Evolutionary conservation across 2,113 vertebrate genomes (phyloP), one percentile per base, ranked within the genome.

Genomic region (Capreolus pygargus): DNA sequence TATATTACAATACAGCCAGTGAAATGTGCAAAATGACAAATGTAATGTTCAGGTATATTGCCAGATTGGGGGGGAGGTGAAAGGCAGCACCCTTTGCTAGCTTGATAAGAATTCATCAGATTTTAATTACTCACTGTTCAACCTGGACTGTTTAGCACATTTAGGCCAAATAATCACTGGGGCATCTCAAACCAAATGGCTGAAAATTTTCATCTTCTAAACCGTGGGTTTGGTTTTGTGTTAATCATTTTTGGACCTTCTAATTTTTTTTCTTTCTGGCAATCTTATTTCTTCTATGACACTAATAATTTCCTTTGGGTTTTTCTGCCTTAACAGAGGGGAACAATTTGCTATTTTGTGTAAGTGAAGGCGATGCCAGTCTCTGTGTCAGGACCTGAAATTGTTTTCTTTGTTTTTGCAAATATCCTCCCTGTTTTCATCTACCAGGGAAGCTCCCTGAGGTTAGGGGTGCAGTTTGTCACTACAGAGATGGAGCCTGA

Each of bases 201-300:
- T 98, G 91, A 97, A 96, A 96, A 94, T 97, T 97, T 98, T 89
- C 94, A 74, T 98, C 85, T 98, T 97, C 84, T 89, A 92, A 98
- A 96, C 30, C 43, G 52, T 86, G 67, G 79, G 78, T 83, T 43
- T 98, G 94, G 67, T 47, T 92, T 95, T 91, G 74, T 93, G 95
- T 94, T 98, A 97, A 98, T 98, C 89, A 93, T 90, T 97, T 98
- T 93, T 94, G 83, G 64, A n/a, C 45, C 83, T 97, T 98, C 89
- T 98, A 93, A 98, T 85, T 88, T 90, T 60, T 60, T 95, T 58
- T 91, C 28, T 94, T 86, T 58, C 50, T 90, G 79, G 98, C 79
- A 95, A 97, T 58, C 84, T 98, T 4, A 94, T 98, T 98, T 98
- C 89, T 97, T 93, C 76, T 67, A n/a, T 67, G 96, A 85, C 78